Evolutionary conservation across 1,140 invertebrate species (phyloP), one percentile per base, ranked within the genome.

Genomic region (Trichonephila inaurata): DNA sequence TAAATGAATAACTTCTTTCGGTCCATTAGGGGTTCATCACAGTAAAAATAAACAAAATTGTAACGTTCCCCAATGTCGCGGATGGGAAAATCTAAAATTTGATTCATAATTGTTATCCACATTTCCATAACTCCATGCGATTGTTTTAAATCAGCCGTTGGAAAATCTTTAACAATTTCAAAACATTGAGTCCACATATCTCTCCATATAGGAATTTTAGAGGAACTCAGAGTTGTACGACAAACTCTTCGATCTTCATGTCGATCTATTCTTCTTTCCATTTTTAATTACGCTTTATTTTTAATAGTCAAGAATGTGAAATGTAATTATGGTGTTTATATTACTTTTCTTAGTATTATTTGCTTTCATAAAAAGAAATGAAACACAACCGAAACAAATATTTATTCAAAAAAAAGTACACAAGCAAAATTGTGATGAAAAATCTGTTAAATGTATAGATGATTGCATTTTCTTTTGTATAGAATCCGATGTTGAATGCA

Each of bases 1-100:
- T 4, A 89, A 24, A 6, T 89, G 87, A 72, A 89, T 66, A 21
- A 89, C n/a, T 51, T 89, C 87, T 51, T 69, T 89, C 1, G 87
- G 87, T 5, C 87, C 87, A 21, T 21, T 16, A 0, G n/a, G n/a
- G 87, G 28, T 12, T 89, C 87, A n/a, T 89, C 44, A 10, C 64
- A 69, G 14, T 89, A 89, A 61, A 44, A 89, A 24, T 66, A 69
- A 14, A n/a, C 21, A 7, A 72, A 19, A 33, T 89, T 24, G 60
- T 44, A 89, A 8, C 87, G 28, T 4, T 89, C 87, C 0, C 19
- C 64, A 19, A 89, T 21, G 28, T n/a, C 12, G 4, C 10, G 1
- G 18, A 89, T 89, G 0, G 87, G 87, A 24, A 66, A 62, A 3
- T 89, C 87, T 1, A 89, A 51, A 16, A 5, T 16, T 8, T 24